phyloP scores from a whole-genome alignment of 2,113 vertebrate genomes.

The Phrynosoma platyrhinos region DNA sequence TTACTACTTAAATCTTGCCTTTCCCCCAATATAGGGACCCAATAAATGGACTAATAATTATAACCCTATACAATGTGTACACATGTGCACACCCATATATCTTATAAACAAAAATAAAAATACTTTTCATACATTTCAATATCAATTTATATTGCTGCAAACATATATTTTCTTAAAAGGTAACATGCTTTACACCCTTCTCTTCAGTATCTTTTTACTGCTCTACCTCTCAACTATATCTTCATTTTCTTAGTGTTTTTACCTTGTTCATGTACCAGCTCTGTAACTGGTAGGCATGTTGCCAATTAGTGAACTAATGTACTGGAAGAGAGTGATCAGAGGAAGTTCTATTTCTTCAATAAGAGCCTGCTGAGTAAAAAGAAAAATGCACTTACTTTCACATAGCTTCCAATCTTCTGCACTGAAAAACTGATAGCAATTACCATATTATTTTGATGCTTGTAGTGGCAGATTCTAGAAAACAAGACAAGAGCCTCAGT shows the following conservation, averaged over 20 bases:
- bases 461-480: fast-evolving
- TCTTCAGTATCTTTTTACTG: neutral
- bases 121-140: neutral
- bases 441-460: slow-evolving; percentile 16
- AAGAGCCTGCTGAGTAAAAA: slow-evolving; percentile 8
- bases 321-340: neutral
- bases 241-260: neutral
- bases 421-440: neutral
- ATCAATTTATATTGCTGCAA: neutral
- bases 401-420: neutral
- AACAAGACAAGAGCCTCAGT: neutral
- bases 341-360: neutral
- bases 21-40: no score
- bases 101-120: neutral
- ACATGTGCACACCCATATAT: no score
- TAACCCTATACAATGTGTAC: no score
- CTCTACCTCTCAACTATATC: neutral
- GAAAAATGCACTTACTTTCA: neutral
- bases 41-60: no score
- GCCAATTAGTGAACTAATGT: slow-evolving; percentile 25
- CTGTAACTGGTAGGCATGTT: neutral
- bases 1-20: no score
- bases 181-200: neutral
- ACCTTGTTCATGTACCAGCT: neutral
- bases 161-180: neutral